Base-by-base conservation (phyloP, 1,140 invertebrate species). In the Anastrepha ludens region DNA sequence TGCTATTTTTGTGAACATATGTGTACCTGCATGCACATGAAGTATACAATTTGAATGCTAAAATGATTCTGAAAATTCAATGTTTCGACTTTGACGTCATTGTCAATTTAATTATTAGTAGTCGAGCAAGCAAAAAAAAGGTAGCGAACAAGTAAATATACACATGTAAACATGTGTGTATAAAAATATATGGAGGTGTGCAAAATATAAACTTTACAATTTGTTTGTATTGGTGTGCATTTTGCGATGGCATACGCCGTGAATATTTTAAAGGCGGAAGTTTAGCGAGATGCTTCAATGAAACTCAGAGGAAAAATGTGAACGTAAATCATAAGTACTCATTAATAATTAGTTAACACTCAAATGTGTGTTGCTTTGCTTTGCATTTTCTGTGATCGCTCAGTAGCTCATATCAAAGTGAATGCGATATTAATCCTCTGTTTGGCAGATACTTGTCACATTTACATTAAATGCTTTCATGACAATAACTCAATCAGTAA, bases 51-150 rank as follows among this genome's bases (percentile, higher is more conserved):
- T 81, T 81, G 74, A 81, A 81, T 55, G 50, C 50, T 81, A 55
- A 55, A 81, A 81, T 81, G 74, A 81, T 81, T 44, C 74, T 81
- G 74, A 81, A 81, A 81, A 81, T 81, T 81, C 74, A 81, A 81
- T 55, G 74, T 81, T 81, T 81, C 44, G 74, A 81, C 74, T 81
- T 81, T 81, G 74, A 81, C 74, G 74, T 81, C 74, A 81, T 81
- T 81, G 74, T 81, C 74, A 81, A 81, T 55, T 81, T 81, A 81
- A 81, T 81, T 81, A 81, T 81, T 81, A 81, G 47, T 55, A 81
- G 17, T 3, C n/a, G 47, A 11, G 11, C 5, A 81, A 20, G 15
- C 50, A 7, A 67, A 29, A 29, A 6, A 67, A 39, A 6, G 15
- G 15, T 20, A 67, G 29, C 64, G 15, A 67, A 67, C 64, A 20